Evolutionary conservation across 2,888 invertebrate species (phyloP), one percentile per base, ranked within the genome.

Genomic region (Scrobipalpa costella): DNA sequence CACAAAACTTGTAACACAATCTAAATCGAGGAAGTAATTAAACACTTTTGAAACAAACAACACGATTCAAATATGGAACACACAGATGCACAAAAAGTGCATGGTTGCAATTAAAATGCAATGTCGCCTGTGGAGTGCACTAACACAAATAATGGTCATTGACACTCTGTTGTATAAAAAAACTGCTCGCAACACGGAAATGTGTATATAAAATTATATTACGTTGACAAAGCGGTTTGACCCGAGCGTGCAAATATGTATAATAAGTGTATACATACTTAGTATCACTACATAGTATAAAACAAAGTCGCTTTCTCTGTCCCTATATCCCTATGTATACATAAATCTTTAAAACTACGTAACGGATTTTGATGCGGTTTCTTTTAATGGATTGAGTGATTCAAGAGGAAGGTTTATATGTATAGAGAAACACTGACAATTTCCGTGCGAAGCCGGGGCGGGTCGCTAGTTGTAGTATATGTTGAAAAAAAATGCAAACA

Each of bases 141-240:
- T 72, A 74, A 78, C 77, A 84, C 64, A 71, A 64, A 76, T 79
- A 71, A 67, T 75, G 82, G 80, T 83, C 84, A 71, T 72, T 80
- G 84, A 80, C 85, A 69, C 80, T n/a, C 44, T 40, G 1, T 40
- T 9, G n/a, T 15, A n/a, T 44, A 15, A 44, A 15, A 44, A 44
- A 44, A 44, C n/a, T 44, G 44, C n/a, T n/a, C 9, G 6, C 68
- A 72, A 73, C 69, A 66, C 83, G 82, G 82, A 83, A 82, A 36
- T 34, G n/a, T n/a, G n/a, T n/a, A 13, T 27, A 33, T 17, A 33
- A 34, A 49, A 15, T 34, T 34, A 47, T 60, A 13, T 49, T 19
- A 40, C 40, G 34, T 34, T 50, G 21, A 44, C 47, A 21, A 60
- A 2, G 11, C 33, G 15, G n/a, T 27, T 60, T 60, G 44, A 60